Base-by-base conservation (phyloP, 2,888 invertebrate species). In the Ichneumon xanthorius region DNA sequence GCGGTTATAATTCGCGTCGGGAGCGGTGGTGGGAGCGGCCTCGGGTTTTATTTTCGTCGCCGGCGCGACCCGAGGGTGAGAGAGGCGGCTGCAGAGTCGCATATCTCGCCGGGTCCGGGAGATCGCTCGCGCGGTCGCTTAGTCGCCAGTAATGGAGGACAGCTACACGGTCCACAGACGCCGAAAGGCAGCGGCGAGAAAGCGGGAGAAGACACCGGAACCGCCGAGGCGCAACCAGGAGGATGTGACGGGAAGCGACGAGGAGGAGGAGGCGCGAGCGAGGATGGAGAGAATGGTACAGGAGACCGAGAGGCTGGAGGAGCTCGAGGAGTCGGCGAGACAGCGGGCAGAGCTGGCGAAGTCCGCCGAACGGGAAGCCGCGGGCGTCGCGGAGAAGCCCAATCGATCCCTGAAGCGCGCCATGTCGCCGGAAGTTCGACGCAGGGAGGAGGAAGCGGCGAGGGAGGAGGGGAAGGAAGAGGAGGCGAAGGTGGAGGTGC, bases 151-250 rank as follows among this genome's bases (percentile, higher is more conserved):
- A 73, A 94, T 94, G 93, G 93, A 94, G 90, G 93, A 94, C 88
- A 93, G 92, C 89, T 93, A 94, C 89, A 90, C 91, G 88, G 92
- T 93, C 87, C 92, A 94, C 87, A 88, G 93, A 87, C 92, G 93
- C 68, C 92, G 93, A 37, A 92, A 93, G 81, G 92, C 92, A 26
- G 87, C 88, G 86, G 91, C 90, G 48, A 92, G 89, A 71, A 92
- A 89, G 78, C 92, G 92, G 78, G 93, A 92, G 79, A 93, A 93
- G 85, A 92, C 93, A 7, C 92, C 92, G 26, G 93, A 93, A 3
- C 92, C 92, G 0, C 88, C 89, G 80, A 88, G 87, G 63, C 85
- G 72, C 72, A 76, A 75, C 30, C 78, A 84, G 61, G 86, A 87
- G 30, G 87, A 87, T 50, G 67, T 76, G 77, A 82, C 79, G 33